Evolutionary conservation across 2,113 vertebrate genomes (phyloP), one percentile per base, ranked within the genome.

Genomic region (Mixornis gularis): DNA sequence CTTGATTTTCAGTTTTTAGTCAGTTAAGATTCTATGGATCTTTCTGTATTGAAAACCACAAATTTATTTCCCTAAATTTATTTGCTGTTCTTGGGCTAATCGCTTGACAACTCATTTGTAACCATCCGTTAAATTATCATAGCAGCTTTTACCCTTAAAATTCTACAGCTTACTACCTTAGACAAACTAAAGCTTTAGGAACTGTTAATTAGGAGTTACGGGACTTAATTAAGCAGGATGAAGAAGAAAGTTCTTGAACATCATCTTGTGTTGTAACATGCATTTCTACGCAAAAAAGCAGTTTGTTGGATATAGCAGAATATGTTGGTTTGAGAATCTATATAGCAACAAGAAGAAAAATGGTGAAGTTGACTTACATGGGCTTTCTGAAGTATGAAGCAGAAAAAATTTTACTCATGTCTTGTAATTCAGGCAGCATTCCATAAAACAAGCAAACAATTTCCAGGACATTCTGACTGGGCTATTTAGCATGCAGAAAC

Each of bases 191-290:
- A 88, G 52, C 79, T 93, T 90, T 73, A 79, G 43, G 46, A 94
- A 73, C 48, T 85, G 76, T 95, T 94, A 95, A 94, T 91, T 90
- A 95, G 87, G 85, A 94, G 93, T 94, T 91, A 88, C 48, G 6
- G 90, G 85, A 94, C 58, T 87, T 79, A 95, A 91, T 91, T 95
- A 93, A 81, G 10, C 7, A 20, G 13, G 19, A 55, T 27, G 6
- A 65, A 24, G 34, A 18, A 65, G 43, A 81, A 74, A 16, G 18
- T 56, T 91, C 41, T 93, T 3, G 4, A 93, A 88, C 3, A 10
- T 11, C 27, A 30, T n/a, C 24, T 32, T 73, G 43, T 19, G 11
- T 36, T 59, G 60, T 53, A 65, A 34, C 19, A 9, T 13, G 3
- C 44, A 46, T 73, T 92, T 92, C 44, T 79, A n/a, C 34, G 66